Evolutionary conservation across 2,113 vertebrate genomes (phyloP), one percentile per base, ranked within the genome.

Genomic region (Malaclemys terrapin): DNA sequence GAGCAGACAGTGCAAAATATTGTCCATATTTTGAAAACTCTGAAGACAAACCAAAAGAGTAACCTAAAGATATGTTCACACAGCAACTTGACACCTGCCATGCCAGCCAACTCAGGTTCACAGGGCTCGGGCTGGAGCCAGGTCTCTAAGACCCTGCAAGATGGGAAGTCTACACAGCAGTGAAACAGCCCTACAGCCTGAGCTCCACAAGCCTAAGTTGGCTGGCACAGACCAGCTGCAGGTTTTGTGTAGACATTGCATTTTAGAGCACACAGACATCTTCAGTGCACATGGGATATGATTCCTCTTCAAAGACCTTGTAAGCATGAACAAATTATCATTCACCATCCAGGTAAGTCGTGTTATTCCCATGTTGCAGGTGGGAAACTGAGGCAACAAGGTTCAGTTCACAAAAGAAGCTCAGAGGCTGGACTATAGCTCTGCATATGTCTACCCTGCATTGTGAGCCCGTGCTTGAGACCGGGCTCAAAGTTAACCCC

Each of bases 221-320:
- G 31, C 13, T 69, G 62, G 62, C 62, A 13, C 35, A 31, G 62
- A 8, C 31, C 8, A 65, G 7, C 17, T 4, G 35, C 31, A n/a
- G 31, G 16, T 65, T 35, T 65, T 69, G 35, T n/a, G 35, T 9
- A 19, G 35, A 69, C 3, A 53, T 85, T 22, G 85, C 83, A 89
- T 62, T 62, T 20, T 75, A 31, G 27, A 75, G 2, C 45, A 72
- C 82, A 35, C 27, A 19, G 8, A 35, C 35, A 19, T n/a, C 17
- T n/a, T 19, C 62, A 52, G 27, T 20, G 42, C 6, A 53, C 1
- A 1, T 4, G 38, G 62, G 3, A 2, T 81, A 8, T 0, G 5
- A 14, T 65, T 93, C 89, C 79, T 65, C 29, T 57, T 85, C 52
- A 57, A 81, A 92, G 56, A 84, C 8, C 35, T 84, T 90, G 85